A percentile compares a stretch with the other conserved stretches of the same genome.
Conservation (phyloP, 2,888 invertebrate genomes). For the Odontocerum albicorne region DNA sequence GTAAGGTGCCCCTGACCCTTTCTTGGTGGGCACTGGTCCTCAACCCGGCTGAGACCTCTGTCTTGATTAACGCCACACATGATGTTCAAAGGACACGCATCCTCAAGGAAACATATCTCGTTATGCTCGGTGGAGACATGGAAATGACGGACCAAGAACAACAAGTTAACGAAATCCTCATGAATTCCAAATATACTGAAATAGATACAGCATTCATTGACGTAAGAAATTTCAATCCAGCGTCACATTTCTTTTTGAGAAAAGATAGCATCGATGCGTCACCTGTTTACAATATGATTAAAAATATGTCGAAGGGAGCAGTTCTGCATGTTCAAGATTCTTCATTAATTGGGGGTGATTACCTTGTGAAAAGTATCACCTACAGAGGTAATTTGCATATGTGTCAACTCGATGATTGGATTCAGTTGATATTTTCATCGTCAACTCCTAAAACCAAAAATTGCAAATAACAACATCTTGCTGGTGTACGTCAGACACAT, state of each 20-base stretch:
- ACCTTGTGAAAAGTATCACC: conserved; percentile 61
- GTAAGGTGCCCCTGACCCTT: too few species aligned
- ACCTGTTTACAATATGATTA: conserved; percentile 66
- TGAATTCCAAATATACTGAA: conserved; percentile 59
- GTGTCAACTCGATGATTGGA: neutral
- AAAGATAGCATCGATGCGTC: conserved; percentile 62
- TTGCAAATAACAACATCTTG: conserved; percentile 53
- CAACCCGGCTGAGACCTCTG: too few species aligned
- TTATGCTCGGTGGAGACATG: conserved; percentile 56
- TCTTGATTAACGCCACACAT: too few species aligned
- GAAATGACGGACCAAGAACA: conserved; percentile 53
- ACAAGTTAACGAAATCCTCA: conserved; percentile 60
- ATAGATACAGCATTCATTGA: conserved; percentile 55
- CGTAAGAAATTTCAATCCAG: conserved; percentile 62
- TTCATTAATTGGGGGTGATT: conserved; percentile 63
- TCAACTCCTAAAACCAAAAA: conserved; percentile 38
- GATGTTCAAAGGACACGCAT: too few species aligned
- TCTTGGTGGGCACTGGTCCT: too few species aligned
- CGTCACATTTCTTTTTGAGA: conserved; percentile 66
- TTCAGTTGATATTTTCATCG: conserved; percentile 41
- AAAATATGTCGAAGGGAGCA: conserved; percentile 74
- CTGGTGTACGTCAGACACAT: conserved; percentile 46
- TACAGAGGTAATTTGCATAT: conserved; percentile 44
- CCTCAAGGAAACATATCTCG: conserved; percentile 50
- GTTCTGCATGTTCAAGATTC: conserved; percentile 71